Percentiles rank a stretch among this genome's conserved stretches.
phyloP scores from a whole-genome alignment of 2,113 vertebrate genomes.

The Platichthys stellatus region DNA sequence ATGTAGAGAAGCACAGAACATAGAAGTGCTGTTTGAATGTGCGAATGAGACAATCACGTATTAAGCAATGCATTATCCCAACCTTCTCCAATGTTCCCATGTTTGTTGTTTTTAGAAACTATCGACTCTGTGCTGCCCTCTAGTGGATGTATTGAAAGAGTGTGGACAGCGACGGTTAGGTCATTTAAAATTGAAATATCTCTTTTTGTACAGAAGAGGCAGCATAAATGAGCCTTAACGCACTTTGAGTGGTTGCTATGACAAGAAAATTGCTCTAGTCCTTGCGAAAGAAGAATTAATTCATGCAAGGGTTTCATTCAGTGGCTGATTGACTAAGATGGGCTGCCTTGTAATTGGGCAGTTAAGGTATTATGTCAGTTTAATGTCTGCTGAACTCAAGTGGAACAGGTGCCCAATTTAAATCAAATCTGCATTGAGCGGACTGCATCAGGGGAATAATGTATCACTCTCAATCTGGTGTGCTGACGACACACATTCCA shows the following conservation, averaged over 20 bases:
- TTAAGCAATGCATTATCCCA: no score
- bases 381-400: constrained; percentile 36
- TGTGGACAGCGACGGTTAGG: no score
- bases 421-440: constrained; percentile 33
- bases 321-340: constrained; percentile 31
- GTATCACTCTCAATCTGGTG: constrained; percentile 38
- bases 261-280: no score
- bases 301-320: constrained; percentile 18
- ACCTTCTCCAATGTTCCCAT: no score
- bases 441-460: constrained; percentile 45
- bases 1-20: neutral
- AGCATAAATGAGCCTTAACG: no score
- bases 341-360: constrained; percentile 35
- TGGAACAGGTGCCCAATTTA: constrained; percentile 42
- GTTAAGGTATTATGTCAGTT: constrained; percentile 48
- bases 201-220: no score
- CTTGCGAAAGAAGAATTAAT: neutral
- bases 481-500: constrained; percentile 31
- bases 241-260: no score
- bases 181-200: no score
- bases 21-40: neutral
- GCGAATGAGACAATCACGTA: neutral
- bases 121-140: no score
- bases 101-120: no score
- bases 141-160: no score